These are phyloP conservation scores for Knipowitschia caucasica DNA, from an alignment of 2,797 vertebrate genomes.

Conservation along the genomic window DNA sequence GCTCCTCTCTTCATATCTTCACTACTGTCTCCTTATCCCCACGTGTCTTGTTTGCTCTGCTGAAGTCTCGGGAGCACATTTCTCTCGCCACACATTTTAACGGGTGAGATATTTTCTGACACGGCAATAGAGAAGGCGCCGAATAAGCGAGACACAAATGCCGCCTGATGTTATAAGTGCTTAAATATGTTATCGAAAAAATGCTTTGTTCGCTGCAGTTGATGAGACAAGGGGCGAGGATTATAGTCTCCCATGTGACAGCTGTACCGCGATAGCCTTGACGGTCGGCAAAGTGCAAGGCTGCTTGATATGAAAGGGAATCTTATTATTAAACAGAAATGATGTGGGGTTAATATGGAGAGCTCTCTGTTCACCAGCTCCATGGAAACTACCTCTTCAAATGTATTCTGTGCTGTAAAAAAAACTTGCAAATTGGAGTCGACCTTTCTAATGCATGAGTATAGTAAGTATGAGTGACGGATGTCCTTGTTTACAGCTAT, in stretches of 20 bases:
- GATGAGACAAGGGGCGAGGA: conserved; percentile 13
- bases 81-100: conserved; percentile 36
- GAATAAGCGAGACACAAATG: conserved; percentile 39
- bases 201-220: conserved; percentile 20
- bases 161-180: conserved; percentile 26
- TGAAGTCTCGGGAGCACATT: conserved; percentile 38
- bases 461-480: conserved; percentile 22
- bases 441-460: no score
- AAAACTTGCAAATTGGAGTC: no score
- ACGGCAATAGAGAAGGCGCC: conserved; percentile 28
- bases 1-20: conserved; percentile 19
- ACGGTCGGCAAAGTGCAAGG: conserved; percentile 16
- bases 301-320: not conserved
- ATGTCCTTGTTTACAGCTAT: conserved; percentile 32
- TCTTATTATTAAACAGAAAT: conserved; percentile 2
- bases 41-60: conserved; percentile 49
- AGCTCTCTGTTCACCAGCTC: conserved; percentile 13
- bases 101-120: conserved; percentile 37
- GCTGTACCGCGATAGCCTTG: conserved; percentile 15
- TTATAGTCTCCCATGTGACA: conserved; percentile 20
- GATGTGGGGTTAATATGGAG: not conserved
- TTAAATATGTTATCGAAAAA: conserved; percentile 40
- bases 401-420: no score
- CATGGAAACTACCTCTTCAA: conserved; percentile 18
- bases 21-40: conserved; percentile 29